phyloP scores from a whole-genome alignment of 2,888 invertebrate species.

The Lamproptera curius region DNA sequence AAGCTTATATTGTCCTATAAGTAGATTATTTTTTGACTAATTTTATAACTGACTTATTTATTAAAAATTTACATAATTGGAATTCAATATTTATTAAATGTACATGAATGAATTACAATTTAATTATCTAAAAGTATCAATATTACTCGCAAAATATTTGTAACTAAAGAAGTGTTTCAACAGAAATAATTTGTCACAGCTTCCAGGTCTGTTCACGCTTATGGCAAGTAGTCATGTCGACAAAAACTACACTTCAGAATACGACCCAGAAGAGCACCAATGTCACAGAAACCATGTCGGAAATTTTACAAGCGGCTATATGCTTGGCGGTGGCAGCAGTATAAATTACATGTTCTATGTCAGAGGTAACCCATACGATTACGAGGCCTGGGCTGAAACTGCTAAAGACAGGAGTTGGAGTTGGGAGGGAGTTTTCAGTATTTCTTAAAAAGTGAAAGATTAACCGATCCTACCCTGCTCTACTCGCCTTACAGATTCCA shows the following conservation, averaged over 20 bases:
- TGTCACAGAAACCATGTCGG: conserved; percentile 22
- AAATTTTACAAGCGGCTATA: conserved; percentile 27
- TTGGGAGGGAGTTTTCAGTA: conserved; percentile 30
- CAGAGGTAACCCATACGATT: conserved; percentile 32
- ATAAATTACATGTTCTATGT: conserved; percentile 31
- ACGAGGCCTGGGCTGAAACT: conserved; percentile 30
- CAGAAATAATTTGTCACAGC: conserved; percentile 21
- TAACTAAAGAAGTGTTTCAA: no score
- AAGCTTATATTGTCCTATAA: no score
- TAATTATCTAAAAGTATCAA: no score
- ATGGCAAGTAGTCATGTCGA: conserved; percentile 20
- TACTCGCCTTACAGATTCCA: conserved; percentile 23
- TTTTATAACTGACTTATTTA: no score
- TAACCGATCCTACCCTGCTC: conserved; percentile 27
- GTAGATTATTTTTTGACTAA: no score
- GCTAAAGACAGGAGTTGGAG: conserved; percentile 30
- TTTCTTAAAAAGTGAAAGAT: conserved; percentile 33
- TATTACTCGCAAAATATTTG: no score
- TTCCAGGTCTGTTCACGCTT: conserved; percentile 19
- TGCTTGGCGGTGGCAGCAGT: conserved; percentile 33
- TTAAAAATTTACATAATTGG: no score
- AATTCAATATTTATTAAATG: no score
- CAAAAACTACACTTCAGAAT: conserved; percentile 29
- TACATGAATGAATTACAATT: no score
- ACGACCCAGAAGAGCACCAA: conserved; percentile 21